These are phyloP conservation scores for Addax nasomaculatus DNA, from an alignment of 2,113 vertebrate genomes.

Conservation along the genomic window DNA sequence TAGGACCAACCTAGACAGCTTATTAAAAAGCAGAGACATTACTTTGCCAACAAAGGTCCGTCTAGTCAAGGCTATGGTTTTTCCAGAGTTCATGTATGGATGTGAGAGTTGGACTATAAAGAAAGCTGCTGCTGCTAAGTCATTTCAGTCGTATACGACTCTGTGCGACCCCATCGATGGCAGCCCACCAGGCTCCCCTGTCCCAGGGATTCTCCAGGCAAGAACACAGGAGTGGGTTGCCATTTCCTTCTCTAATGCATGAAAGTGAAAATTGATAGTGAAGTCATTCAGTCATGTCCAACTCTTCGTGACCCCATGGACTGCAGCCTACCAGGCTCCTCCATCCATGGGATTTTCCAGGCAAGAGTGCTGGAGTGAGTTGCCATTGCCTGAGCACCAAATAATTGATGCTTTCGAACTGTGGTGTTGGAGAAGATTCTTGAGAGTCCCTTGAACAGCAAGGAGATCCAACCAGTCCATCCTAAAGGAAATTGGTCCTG, in stretches of 20 bases:
- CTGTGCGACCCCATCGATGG: accelerated
- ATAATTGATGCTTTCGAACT: not conserved
- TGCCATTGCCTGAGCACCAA: not conserved
- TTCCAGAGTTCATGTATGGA: not conserved
- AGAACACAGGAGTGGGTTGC: not conserved
- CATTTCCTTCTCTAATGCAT: not conserved
- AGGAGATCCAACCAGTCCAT: not conserved
- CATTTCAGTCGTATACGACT: accelerated
- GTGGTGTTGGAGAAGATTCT: not conserved
- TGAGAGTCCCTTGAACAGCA: not conserved
- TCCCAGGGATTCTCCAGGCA: not conserved
- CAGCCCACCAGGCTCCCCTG: not conserved
- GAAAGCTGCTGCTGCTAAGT: not conserved
- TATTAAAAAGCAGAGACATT: not conserved
- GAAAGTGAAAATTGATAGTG: not conserved
- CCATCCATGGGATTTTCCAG: not conserved
- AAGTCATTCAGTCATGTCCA: not conserved
- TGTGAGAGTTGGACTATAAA: not conserved
- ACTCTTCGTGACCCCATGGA: accelerated
- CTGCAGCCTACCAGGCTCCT: not conserved
- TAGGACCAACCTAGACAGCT: not conserved
- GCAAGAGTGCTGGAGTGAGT: not conserved
- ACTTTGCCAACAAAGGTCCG: not conserved
- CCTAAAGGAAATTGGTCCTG: not conserved
- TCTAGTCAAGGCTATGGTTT: not conserved